Conservation (phyloP, 2,113 vertebrate genomes). For the Prietella phreatophila region DNA sequence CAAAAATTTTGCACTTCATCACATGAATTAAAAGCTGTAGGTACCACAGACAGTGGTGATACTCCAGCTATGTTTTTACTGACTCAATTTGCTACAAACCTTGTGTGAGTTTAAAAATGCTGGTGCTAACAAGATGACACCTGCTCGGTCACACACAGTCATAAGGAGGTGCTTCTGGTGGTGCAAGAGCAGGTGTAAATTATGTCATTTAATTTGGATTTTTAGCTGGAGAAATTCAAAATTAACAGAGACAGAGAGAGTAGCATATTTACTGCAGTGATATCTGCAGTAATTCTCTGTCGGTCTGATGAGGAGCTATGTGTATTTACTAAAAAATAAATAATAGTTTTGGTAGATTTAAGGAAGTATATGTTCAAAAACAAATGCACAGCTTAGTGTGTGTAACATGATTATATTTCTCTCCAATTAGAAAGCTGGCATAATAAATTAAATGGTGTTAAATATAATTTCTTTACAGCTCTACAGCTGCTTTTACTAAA, state of each 20-base stretch:
- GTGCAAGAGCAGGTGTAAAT: constrained; percentile 13
- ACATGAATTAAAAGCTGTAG: background rate
- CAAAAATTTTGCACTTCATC: background rate
- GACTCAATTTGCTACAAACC: background rate
- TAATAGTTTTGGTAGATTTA: background rate
- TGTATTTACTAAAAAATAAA: background rate
- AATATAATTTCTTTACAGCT: background rate
- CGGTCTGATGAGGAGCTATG: background rate
- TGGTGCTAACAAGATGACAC: constrained; percentile 27
- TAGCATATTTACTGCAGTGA: background rate
- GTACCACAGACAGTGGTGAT: background rate
- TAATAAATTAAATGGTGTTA: background rate
- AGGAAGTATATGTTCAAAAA: background rate
- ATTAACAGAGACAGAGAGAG: background rate
- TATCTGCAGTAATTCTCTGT: background rate
- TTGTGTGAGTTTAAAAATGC: background rate
- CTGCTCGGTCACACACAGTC: background rate
- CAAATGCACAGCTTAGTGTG: background rate
- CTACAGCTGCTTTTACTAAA: background rate
- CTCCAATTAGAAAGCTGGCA: background rate
- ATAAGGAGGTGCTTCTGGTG: background rate
- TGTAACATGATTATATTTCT: background rate
- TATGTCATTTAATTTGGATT: constrained; percentile 50
- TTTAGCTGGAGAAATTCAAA: background rate
- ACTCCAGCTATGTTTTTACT: background rate